These are phyloP conservation scores for Pholis gunnellus DNA, from an alignment of 2,113 vertebrate genomes.

Conservation along the genomic window DNA sequence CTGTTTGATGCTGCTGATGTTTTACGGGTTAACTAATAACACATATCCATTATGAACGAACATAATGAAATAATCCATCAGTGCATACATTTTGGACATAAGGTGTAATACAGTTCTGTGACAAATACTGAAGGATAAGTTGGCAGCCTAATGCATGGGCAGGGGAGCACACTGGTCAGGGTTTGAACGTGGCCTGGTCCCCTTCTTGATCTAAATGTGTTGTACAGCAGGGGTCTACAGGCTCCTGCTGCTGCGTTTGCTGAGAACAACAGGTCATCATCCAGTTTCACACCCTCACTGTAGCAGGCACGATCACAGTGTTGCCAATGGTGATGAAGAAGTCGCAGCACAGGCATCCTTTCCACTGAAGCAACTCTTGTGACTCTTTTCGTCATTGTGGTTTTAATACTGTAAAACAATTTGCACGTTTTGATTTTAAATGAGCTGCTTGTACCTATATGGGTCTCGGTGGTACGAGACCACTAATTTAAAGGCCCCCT, in stretches of 20 bases:
- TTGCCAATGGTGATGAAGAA: too few species aligned
- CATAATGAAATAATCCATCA: slow-evolving; percentile 1
- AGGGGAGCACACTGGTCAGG: not conserved
- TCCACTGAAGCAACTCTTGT: not conserved
- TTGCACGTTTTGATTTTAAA: not conserved
- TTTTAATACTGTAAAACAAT: not conserved
- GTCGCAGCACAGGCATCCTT: too few species aligned
- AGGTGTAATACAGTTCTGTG: not conserved
- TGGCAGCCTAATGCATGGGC: not conserved
- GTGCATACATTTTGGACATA: not conserved
- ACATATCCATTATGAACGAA: not conserved
- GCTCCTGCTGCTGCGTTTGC: too few species aligned
- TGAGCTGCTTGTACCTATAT: not conserved
- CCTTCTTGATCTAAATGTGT: not conserved
- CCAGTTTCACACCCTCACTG: too few species aligned
- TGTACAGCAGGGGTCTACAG: not conserved
- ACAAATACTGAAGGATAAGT: not conserved
- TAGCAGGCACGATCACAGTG: too few species aligned
- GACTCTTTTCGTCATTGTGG: not conserved
- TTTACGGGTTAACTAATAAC: not conserved
- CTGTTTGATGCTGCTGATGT: not conserved
- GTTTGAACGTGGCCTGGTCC: not conserved
- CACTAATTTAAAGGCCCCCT: not conserved
- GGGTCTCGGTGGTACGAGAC: not conserved
- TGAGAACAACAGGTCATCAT: too few species aligned